Base-by-base conservation (phyloP, 2,113 vertebrate genomes). In the Clinocottus analis region DNA sequence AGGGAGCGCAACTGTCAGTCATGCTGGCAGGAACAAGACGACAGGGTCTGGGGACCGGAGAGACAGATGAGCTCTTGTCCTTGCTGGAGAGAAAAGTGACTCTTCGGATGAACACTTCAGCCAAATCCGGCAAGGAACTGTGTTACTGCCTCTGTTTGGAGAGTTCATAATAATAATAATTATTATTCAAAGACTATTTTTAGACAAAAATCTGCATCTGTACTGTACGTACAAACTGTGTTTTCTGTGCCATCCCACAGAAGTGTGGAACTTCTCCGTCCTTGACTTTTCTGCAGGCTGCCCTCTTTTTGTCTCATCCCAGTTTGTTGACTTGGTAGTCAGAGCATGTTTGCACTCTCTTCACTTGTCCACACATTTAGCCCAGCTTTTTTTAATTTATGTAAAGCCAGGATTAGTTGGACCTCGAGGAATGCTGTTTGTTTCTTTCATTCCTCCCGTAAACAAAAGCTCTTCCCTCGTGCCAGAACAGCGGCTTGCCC, bases 321-420 rank as follows among this genome's bases (percentile, higher is more conserved):
- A 17, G 1, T 72, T 37, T 63, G 64, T 87, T 47, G 72, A 59
- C 61, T 83, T 53, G 60, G 56, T 80, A 70, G 62, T 72, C 82
- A 16, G 47, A 85, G 83, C 87, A 70, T 87, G 82, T 82, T 83
- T 82, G 82, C 81, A 59, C 60, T 82, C 75, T 75, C 75, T 66
- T 79, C 79, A 77, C 79, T 62, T 56, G 79, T 87, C 82, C 75
- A 10, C 56, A 29, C 66, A 27, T 87, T 78, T 64, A 45, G 75
- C 13, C 5, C 3, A 33, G 19, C 23, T 64, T 74, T 64, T 74
- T 85, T 72, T 83, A 84, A 92, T 88, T 82, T 80, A 90, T 90
- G 90, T 60, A 89, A 91, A 92, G 77, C 81, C 51, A 35, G 86
- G 86, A 90, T 92, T 83, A 89, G 69, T 83, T 21, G 75, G 83